Evolutionary conservation across 1,140 invertebrate genomes (phyloP).

Genomic region (Hetaerina americana): DNA sequence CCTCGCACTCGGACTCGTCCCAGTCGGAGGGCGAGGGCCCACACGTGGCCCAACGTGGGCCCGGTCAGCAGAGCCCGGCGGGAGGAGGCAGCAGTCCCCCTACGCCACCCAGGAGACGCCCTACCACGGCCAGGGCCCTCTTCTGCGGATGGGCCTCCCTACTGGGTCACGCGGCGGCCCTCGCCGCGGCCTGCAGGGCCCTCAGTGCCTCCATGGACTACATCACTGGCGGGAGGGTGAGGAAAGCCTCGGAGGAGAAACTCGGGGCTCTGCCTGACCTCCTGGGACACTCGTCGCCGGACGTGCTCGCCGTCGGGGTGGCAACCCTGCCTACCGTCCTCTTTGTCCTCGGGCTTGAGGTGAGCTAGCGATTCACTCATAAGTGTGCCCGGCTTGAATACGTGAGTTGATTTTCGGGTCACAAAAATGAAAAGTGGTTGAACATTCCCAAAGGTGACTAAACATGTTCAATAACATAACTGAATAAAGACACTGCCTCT

Average conservation of each 20-base stretch:
- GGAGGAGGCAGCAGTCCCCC: background rate
- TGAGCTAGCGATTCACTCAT: too few relatives aligned
- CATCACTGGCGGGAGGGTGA: conserved; percentile 42
- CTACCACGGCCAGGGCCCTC: background rate
- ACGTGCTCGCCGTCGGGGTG: conserved; percentile 50
- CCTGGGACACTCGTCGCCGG: conserved; percentile 45
- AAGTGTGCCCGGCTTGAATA: too few relatives aligned
- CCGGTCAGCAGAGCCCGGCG: too few relatives aligned
- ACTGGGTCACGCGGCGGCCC: conserved; percentile 37
- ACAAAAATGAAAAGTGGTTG: too few relatives aligned
- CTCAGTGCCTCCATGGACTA: conserved; percentile 49
- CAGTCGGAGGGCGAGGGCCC: background rate
- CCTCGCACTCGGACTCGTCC: background rate
- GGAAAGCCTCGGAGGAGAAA: conserved; percentile 38
- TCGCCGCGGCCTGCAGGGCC: conserved; percentile 44
- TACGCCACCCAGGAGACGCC: background rate
- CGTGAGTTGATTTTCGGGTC: too few relatives aligned
- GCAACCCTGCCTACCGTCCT: conserved; percentile 47
- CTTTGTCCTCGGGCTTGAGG: conserved; percentile 55
- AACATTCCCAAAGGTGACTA: too few relatives aligned
- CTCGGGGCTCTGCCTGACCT: conserved; percentile 15
- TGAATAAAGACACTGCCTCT: too few relatives aligned
- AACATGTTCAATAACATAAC: too few relatives aligned
- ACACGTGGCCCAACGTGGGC: too few relatives aligned
- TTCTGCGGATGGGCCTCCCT: background rate